Conservation (phyloP, 2,797 vertebrate species). For the Sebastes taczanowskii region DNA sequence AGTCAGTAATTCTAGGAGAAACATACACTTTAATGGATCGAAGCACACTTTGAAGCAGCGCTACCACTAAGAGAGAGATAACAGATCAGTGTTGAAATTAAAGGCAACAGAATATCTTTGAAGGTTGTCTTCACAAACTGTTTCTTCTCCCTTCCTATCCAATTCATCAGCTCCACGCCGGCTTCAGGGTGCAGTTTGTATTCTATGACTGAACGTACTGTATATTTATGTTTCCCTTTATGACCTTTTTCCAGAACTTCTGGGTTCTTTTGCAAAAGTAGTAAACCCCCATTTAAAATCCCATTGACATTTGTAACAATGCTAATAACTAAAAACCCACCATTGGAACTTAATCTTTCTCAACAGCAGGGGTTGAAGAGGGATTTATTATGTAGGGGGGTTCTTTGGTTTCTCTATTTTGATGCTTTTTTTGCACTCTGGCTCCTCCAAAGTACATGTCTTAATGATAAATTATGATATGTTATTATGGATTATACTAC, state of each 20-base stretch:
- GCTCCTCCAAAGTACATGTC: no score
- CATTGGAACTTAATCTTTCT: not conserved
- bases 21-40: slow-evolving; percentile 4
- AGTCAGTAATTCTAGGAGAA: not conserved
- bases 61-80: not conserved
- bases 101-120: slow-evolving; percentile 1
- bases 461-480: no score
- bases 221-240: not conserved
- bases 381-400: no score
- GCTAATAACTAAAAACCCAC: not conserved
- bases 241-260: not conserved
- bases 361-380: not conserved
- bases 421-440: no score
- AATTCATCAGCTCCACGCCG: not conserved
- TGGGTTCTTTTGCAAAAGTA: not conserved
- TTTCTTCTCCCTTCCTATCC: not conserved
- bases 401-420: no score
- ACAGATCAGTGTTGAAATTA: slow-evolving; percentile 14
- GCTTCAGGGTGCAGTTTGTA: not conserved
- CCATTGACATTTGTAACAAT: not conserved
- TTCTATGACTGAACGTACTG: not conserved
- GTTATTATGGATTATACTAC: no score
- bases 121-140: not conserved
- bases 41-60: slow-evolving; percentile 3
- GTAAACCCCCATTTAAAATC: not conserved